Percentiles rank a stretch among this genome's conserved stretches.
Conservation (phyloP, 2,797 vertebrate species). For the Xerus rutilus region DNA sequence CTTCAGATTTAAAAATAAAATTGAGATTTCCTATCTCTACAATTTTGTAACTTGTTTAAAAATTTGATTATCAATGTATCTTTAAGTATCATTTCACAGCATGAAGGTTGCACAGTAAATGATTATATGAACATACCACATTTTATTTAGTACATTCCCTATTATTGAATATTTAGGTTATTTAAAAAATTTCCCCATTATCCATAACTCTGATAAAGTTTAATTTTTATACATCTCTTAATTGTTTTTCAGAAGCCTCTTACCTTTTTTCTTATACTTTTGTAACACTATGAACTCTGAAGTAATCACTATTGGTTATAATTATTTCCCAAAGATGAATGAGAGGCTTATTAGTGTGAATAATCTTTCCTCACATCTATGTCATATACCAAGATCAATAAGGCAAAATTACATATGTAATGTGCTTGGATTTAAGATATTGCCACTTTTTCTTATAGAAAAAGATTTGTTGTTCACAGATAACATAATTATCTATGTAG, state of each 20-base stretch:
- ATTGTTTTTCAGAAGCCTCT: constrained; percentile 47
- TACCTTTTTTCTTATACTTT: constrained; percentile 42
- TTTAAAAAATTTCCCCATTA: constrained; percentile 8
- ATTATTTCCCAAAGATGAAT: constrained; percentile 54
- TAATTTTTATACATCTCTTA: not conserved
- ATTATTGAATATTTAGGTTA: not conserved
- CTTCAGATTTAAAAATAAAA: constrained; percentile 47
- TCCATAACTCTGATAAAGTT: not conserved
- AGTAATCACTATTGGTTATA: constrained; percentile 22
- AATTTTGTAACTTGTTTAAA: constrained; percentile 19
- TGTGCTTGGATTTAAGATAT: constrained; percentile 51
- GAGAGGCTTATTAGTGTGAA: constrained; percentile 55
- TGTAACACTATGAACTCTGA: not conserved
- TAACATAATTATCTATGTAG: not conserved
- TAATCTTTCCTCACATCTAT: constrained; percentile 13
- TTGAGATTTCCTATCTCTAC: not conserved
- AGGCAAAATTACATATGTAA: constrained; percentile 46
- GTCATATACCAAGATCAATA: constrained; percentile 11
- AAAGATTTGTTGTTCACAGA: not conserved
- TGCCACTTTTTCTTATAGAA: not conserved
- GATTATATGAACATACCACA: not conserved
- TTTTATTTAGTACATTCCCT: not conserved
- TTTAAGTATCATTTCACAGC: not conserved
- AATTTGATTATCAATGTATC: not conserved
- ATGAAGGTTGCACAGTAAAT: not conserved